Evolutionary conservation across 1,140 invertebrate genomes (phyloP), one percentile per base, ranked within the genome.

Genomic region (Macrosteles quadrilineatus): DNA sequence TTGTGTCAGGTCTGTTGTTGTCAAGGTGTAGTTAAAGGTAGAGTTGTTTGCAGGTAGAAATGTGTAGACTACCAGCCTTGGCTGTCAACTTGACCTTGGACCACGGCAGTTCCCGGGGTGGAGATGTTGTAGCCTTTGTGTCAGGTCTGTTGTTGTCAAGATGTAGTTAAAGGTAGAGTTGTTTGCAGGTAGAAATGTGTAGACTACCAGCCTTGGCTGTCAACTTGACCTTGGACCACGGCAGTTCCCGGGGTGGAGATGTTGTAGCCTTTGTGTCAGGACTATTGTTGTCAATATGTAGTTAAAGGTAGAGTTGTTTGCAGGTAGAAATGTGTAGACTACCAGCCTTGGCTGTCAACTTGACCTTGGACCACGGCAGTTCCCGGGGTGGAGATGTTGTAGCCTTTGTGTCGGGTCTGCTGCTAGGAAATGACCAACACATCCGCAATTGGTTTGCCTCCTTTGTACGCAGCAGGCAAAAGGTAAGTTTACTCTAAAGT

Each of bases 381-480:
- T 4, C 32, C 32, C 32, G 32, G 4, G 68, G 70, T 45, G 80
- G 80, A 27, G 87, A 88, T 76, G 76, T 88, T 25, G 83, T 98
- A 11, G 90, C 95, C 12, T 98, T 98, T 82, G 86, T 97, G 25
- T 96, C 93, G 63, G 95, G 96, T 9, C 82, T 98, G 32, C 82
- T 98, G 66, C 83, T 98, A 31, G 95, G 96, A 19, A 95, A 90
- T 77, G 95, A 98, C 82, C 91, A 94, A 76, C 89, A 89, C 73
- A 89, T 95, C 0, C 86, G 95, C 75, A 91, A 89, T 70, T 98
- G 96, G 96, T 96, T 98, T 79, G 92, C 93, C 0, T 86, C 91
- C 75, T 98, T 96, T 78, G 88, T 98, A 36, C 87, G 95, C 73
- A 93, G 90, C 77, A 92, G 93, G 1, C 95, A 98, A 77, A 98